Base-by-base conservation (phyloP, 2,797 vertebrate species). In the Hydrolagus colliei region DNA sequence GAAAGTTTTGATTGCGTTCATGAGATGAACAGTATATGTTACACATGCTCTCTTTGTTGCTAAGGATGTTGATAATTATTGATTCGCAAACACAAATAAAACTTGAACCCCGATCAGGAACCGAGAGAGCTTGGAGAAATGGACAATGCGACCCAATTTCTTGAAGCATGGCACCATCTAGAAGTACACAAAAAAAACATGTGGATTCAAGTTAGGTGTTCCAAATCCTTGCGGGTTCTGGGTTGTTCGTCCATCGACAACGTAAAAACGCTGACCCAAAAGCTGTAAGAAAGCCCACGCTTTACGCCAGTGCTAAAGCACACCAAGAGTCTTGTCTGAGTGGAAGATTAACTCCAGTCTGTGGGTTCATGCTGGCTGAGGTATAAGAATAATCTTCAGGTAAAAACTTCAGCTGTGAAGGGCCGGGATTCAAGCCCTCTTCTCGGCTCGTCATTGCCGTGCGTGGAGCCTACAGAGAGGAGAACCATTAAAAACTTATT, bases 271-370 rank as follows among this genome's bases (percentile, higher is more conserved):
- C 86, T 88, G 87, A 88, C 90, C 86, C 73, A 59, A 74, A 13
- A 77, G 88, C 73, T 12, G 72, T 78, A 11, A 41, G 80, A 13
- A 59, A 76, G 78, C 71, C 61, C 2, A 2, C 61, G 61, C 0
- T 88, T 95, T 95, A 99, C 32, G 97, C 97, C 27, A 97, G 94
- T 0, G 97, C 96, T 90, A 99, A 91, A 0, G 96, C 94, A 0
- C 97, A 99, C 97, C 97, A 99, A 87, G 96, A 94, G 90, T 95
- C 94, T 91, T 95, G 94, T 84, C 89, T 90, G 77, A 93, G 91
- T 0, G 92, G 88, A 80, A 92, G 87, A 0, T 89, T 88, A 9
- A 95, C 90, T 90, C 93, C 90, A 0, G 95, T 94, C 87, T 97
- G 97, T 0, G 95, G 90, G 65, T 93, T 90, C 90, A 97, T 92